A percentile compares a stretch with the other conserved stretches of the same genome.
phyloP scores from a whole-genome alignment of 2,888 invertebrate species.

The Kuschelorhynchus macadamiae region DNA sequence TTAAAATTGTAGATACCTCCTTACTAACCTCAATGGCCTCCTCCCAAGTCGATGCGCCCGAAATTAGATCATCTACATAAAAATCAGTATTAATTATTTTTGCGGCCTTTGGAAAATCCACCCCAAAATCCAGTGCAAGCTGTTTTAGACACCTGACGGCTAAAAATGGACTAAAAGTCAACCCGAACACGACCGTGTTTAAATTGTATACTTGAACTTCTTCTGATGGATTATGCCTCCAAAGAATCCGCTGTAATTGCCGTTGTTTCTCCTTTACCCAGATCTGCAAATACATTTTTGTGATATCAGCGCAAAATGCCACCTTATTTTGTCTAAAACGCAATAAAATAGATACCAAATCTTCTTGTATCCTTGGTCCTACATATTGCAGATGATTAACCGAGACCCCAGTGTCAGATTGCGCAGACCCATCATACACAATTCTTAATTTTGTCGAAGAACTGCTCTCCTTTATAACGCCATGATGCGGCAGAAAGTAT shows the following conservation, averaged over 20 bases:
- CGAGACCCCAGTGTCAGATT: slow-evolving; percentile 39
- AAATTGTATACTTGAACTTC: slow-evolving; percentile 40
- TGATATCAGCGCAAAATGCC: slow-evolving; percentile 44
- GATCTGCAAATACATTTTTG: slow-evolving; percentile 52
- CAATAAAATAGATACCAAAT: too few relatives aligned
- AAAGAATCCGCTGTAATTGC: slow-evolving; percentile 30
- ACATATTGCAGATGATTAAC: slow-evolving; percentile 44
- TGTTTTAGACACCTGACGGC: slow-evolving; percentile 29
- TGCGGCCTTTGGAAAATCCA: slow-evolving; percentile 28
- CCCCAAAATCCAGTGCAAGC: slow-evolving; percentile 34
- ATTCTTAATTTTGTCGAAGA: slow-evolving; percentile 48
- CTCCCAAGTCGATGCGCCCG: slow-evolving; percentile 25
- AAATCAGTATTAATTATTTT: slow-evolving; percentile 43
- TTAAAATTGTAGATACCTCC: slow-evolving; percentile 42
- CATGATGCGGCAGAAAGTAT: slow-evolving; percentile 53
- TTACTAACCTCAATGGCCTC: slow-evolving; percentile 39
- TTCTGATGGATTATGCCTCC: slow-evolving; percentile 16
- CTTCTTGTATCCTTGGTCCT: too few relatives aligned
- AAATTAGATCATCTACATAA: slow-evolving; percentile 50
- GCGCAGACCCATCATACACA: slow-evolving; percentile 51
- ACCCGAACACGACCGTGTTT: slow-evolving; percentile 49
- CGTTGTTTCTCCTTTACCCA: slow-evolving; percentile 21
- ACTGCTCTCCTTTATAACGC: slow-evolving; percentile 36
- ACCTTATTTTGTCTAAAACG: slow-evolving; percentile 44
- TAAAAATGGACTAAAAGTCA: slow-evolving; percentile 49